Evolutionary conservation across 2,113 vertebrate species (phyloP).

Genomic region (Synchiropus splendidus): DNA sequence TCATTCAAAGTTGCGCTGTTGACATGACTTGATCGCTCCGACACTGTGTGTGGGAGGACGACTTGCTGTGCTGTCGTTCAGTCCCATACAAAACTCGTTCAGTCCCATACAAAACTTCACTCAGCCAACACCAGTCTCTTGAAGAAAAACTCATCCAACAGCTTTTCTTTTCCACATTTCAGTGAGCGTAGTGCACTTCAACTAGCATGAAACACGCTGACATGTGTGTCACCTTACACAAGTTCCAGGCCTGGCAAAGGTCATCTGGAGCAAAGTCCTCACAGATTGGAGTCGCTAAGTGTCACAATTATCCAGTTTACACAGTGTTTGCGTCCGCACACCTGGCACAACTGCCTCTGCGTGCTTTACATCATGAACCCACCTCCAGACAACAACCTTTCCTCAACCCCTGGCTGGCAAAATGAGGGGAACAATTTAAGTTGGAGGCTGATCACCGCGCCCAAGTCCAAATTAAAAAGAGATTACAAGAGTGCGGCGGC

Average conservation of each 20-base stretch:
- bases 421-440: slow-evolving; percentile 14
- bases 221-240: no score
- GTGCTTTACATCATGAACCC: slow-evolving; percentile 25
- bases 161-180: no score
- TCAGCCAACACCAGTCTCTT: no score
- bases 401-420: slow-evolving; percentile 2
- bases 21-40: no score
- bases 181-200: no score
- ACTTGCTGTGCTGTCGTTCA: no score
- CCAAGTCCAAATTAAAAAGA: slow-evolving; percentile 21
- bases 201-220: no score
- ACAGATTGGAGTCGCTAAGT: slow-evolving; percentile 45
- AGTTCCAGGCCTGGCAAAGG: slow-evolving; percentile 29
- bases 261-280: slow-evolving; percentile 48
- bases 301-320: slow-evolving; percentile 43
- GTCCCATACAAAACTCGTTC: no score
- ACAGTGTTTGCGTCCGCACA: slow-evolving; percentile 42
- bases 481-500: slow-evolving; percentile 22
- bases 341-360: slow-evolving; percentile 32
- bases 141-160: no score
- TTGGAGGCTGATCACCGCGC: slow-evolving; percentile 27
- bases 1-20: no score
- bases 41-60: no score
- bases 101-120: no score
- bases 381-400: slow-evolving; percentile 11